Evolutionary conservation across 1,140 invertebrate species (phyloP).

Genomic region (Oncopeltus fasciatus): DNA sequence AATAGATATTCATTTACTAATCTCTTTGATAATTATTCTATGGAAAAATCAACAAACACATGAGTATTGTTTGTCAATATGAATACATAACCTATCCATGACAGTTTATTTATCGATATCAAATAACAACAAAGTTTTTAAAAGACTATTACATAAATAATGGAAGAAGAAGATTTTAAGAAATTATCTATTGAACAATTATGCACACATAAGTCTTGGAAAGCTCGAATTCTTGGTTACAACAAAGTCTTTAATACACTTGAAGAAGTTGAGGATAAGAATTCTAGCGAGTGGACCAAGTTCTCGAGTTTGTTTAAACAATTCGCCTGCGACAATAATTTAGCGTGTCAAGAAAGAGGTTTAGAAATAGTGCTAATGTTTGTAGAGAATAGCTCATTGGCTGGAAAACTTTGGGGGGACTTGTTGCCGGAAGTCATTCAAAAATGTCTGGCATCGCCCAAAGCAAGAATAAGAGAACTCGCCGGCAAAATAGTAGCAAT

Average conservation of each 20-base stretch:
- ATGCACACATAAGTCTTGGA: too few relatives aligned
- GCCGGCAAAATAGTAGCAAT: conserved; percentile 77
- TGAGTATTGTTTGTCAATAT: too few relatives aligned
- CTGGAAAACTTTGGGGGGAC: conserved; percentile 72
- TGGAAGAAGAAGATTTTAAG: too few relatives aligned
- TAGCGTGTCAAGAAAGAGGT: conserved; percentile 87
- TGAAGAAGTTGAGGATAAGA: conserved; percentile 73
- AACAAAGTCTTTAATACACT: conserved; percentile 85
- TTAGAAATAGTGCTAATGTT: conserved; percentile 79
- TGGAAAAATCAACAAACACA: too few relatives aligned
- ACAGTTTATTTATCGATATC: too few relatives aligned
- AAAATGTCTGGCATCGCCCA: conserved; percentile 84
- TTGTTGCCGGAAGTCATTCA: conserved; percentile 75
- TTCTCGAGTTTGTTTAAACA: conserved; percentile 86
- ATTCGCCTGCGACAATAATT: conserved; percentile 89
- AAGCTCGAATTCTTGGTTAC: conserved; percentile 82
- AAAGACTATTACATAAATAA: too few relatives aligned
- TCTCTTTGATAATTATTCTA: too few relatives aligned
- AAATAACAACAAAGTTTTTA: too few relatives aligned
- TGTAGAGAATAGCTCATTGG: conserved; percentile 73
- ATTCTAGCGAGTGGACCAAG: conserved; percentile 83
- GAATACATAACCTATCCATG: too few relatives aligned
- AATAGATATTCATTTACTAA: too few relatives aligned
- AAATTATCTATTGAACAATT: too few relatives aligned
- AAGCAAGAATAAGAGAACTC: conserved; percentile 81